Evolutionary conservation across 2,888 invertebrate genomes (phyloP), one percentile per base, ranked within the genome.

Genomic region (Eurois occulta): DNA sequence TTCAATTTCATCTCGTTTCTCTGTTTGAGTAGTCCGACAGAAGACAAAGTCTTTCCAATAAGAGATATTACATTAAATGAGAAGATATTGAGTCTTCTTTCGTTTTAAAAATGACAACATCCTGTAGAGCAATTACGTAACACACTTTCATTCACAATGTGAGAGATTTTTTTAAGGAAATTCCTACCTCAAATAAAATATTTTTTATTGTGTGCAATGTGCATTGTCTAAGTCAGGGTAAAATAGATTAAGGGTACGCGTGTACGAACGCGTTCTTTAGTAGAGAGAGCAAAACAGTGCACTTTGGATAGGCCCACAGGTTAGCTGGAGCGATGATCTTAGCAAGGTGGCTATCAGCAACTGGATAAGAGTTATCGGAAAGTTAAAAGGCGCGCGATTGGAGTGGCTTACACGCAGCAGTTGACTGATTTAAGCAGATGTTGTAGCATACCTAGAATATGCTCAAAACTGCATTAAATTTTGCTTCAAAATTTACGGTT

Each of bases 1-100:
- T 87, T 76, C 72, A 74, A 78, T 85, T 76, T 75, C 18, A 73
- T 74, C 48, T 28, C 55, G 2, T 43, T 68, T 64, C 60, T 76
- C 71, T 46, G 43, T 80, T 78, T 76, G 58, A 85, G 41, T 76
- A 71, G 70, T 73, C 32, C 52, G 16, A 32, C 38, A 60, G 46
- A 46, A 64, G 66, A 72, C 28, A 28, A 78, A 35, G 6, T 41
- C 16, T 1, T 32, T 58, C 11, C 46, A 43, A n/a, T 41, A 55
- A 64, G 38, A 65, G 68, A 69, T 65, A 16, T 75, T 60, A 35
- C 5, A 48, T 48, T 28, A 21, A 62, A 35, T 62, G 21, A 32
- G 8, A 8, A 28, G 55, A 28, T 32, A 18, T 60, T 60, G 58
- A 60, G 18, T 28, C 16, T 55, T 55, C n/a, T n/a, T n/a, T 13